phyloP scores from a whole-genome alignment of 2,888 invertebrate species.

The Apotomis turbidana region DNA sequence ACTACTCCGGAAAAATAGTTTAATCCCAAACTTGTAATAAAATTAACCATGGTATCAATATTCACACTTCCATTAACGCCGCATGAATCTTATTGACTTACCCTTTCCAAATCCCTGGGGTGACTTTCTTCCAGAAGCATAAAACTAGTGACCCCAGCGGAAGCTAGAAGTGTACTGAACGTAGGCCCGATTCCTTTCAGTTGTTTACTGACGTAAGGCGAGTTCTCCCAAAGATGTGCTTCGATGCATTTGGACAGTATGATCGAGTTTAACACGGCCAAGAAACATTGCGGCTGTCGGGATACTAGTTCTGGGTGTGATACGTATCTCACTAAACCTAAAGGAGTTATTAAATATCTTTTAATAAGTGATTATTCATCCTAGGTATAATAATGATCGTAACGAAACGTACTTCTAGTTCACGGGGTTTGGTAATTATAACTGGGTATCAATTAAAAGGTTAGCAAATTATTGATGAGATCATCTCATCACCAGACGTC shows the following conservation, averaged over 20 bases:
- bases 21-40: no score
- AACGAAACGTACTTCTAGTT: no score
- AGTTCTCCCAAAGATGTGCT: constrained; percentile 90
- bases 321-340: constrained; percentile 85
- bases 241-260: constrained; percentile 87
- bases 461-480: no score
- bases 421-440: no score
- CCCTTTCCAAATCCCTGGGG: constrained; percentile 89
- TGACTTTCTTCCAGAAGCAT: constrained; percentile 85
- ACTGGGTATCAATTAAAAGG: no score
- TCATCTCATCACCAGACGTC: no score
- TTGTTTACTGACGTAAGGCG: constrained; percentile 86
- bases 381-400: no score
- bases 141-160: constrained; percentile 87
- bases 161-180: constrained; percentile 85
- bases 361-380: background rate
- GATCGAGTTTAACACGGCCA: constrained; percentile 83
- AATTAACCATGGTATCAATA: no score
- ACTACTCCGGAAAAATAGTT: no score
- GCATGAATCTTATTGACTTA: constrained; percentile 51
- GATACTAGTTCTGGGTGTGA: constrained; percentile 65
- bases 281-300: constrained; percentile 68
- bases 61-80: background rate
- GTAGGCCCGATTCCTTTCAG: constrained; percentile 88
- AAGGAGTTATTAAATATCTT: background rate